Conservation (phyloP, 1,140 invertebrate species). For the Popillia japonica region DNA sequence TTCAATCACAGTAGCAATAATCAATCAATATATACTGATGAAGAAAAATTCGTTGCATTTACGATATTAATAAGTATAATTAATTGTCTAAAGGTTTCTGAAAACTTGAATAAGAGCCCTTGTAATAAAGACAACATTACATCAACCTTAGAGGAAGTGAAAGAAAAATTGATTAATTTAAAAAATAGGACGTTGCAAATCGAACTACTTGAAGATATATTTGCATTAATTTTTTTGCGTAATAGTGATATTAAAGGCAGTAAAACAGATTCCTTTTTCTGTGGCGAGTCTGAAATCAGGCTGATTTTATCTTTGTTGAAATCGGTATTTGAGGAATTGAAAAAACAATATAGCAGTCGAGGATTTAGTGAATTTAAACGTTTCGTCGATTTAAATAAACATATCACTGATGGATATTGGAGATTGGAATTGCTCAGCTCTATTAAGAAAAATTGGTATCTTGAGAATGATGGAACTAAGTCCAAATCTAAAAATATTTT, state of each 20-base stretch:
- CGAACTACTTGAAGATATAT: slow-evolving; percentile 55
- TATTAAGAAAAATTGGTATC: slow-evolving; percentile 13
- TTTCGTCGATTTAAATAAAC: slow-evolving; percentile 49
- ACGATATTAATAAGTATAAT: slow-evolving; percentile 50
- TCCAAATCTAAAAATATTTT: slow-evolving; percentile 42
- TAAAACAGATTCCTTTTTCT: slow-evolving; percentile 46
- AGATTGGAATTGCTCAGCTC: slow-evolving; percentile 50
- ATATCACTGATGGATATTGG: slow-evolving; percentile 56
- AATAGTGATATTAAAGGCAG: slow-evolving; percentile 42
- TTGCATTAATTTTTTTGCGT: slow-evolving; percentile 52
- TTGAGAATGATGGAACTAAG: neutral
- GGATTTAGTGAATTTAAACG: slow-evolving; percentile 44
- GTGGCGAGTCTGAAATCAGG: slow-evolving; percentile 50
- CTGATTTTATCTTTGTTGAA: slow-evolving; percentile 52
- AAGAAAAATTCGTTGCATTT: slow-evolving; percentile 47
- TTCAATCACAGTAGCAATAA: neutral
- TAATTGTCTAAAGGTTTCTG: slow-evolving; percentile 42
- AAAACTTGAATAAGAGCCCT: slow-evolving; percentile 38
- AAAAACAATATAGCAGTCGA: slow-evolving; percentile 48
- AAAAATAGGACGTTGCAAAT: slow-evolving; percentile 50
- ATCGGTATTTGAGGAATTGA: slow-evolving; percentile 49
- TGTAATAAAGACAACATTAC: slow-evolving; percentile 44
- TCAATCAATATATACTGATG: neutral
- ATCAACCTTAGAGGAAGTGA: slow-evolving; percentile 46
- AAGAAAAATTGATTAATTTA: slow-evolving; percentile 46